Evolutionary conservation across 2,888 invertebrate species (phyloP), one percentile per base, ranked within the genome.

Genomic region (Andrena trimmerana): DNA sequence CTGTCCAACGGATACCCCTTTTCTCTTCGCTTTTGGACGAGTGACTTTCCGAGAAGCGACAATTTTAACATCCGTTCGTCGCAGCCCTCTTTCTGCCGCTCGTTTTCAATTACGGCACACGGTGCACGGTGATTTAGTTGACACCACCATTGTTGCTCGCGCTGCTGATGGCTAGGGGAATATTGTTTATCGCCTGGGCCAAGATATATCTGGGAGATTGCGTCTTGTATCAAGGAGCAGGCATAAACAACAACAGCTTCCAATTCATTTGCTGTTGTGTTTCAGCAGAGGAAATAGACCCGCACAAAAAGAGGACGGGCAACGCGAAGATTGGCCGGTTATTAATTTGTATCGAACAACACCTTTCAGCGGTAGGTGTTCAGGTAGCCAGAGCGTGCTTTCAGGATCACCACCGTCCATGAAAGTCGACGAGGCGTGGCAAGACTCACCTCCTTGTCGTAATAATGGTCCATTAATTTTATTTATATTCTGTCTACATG

Each of bases 401-500:
- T 60, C 29, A 60, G 27, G 10, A 63, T 20, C 27, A 36, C 10
- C 20, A 59, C n/a, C 36, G 13, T 50, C 33, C 48, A 62, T 69
- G 67, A 68, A 79, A 54, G 50, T 88, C 90, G 86, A 85, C 92
- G 88, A 87, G 86, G 87, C 90, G 88, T 89, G 84, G 78, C 85
- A 77, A 85, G 84, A 69, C 74, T 57, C 72, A 48, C 62, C 65
- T 67, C 70, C 52, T 50, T 48, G 48, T 77, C 78, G 86, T 90
- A 91, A 92, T 91, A 87, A 91, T 89, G 88, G 87, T 83, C 89
- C 88, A 93, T 92, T 93, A 93, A 93, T 93, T 93, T 93, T 93
- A 94, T 94, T 94, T 93, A 94, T 93, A 90, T 86, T 54, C 71
- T 86, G 81, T 72, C 86, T 87, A 88, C 89, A 89, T 86, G 88